Percentiles rank a stretch among this genome's conserved stretches.
Conservation (phyloP, 2,113 vertebrate genomes). For the Chlamydotis undulata region DNA sequence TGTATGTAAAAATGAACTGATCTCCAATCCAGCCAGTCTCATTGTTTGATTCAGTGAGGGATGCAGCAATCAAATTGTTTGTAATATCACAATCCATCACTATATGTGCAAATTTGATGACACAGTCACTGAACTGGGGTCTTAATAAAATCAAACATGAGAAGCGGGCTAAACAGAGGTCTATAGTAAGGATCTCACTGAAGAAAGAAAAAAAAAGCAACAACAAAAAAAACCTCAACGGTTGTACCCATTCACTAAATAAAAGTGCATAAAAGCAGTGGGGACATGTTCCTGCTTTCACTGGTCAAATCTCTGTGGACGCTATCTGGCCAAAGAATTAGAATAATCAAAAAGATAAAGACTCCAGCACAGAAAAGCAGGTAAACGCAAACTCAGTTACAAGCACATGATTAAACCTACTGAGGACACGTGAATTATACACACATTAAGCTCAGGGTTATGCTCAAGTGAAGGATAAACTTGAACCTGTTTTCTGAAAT, state of each 20-base stretch:
- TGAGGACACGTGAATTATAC: background rate
- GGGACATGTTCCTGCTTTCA: background rate
- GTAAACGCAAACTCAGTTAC: background rate
- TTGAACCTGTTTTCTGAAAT: background rate
- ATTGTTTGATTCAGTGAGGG: background rate
- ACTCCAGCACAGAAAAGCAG: background rate
- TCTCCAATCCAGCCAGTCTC: background rate
- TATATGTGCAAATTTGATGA: background rate
- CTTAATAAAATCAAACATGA: background rate
- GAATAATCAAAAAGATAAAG: background rate
- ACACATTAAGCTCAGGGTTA: background rate
- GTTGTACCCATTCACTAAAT: background rate
- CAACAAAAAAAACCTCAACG: background rate
- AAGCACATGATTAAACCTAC: background rate
- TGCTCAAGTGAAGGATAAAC: background rate
- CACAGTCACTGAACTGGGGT: background rate
- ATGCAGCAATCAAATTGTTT: background rate
- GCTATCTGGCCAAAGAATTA: constrained; percentile 6
- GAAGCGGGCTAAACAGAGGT: background rate
- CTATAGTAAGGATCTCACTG: background rate
- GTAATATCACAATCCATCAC: constrained; percentile 28
- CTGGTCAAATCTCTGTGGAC: background rate
- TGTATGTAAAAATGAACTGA: background rate
- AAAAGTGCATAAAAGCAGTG: background rate
- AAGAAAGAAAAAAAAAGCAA: background rate